Evolutionary conservation across 2,113 vertebrate genomes (phyloP), one percentile per base, ranked within the genome.

Genomic region (Podilymbus podiceps): DNA sequence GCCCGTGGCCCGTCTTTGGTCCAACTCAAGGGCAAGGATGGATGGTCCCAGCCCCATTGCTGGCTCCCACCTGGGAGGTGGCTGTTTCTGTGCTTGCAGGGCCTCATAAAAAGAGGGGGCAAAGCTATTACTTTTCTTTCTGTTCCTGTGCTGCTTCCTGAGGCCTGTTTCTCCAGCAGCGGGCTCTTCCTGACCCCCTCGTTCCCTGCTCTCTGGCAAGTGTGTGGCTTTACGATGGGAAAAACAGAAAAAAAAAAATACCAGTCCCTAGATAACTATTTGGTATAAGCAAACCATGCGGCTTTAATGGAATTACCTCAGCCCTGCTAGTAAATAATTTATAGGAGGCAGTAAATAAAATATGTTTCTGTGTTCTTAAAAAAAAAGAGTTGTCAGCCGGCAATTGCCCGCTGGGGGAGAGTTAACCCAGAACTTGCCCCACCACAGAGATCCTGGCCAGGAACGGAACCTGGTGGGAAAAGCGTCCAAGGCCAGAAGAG

Each of bases 341-440:
- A 98, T 97, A 96, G 97, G 95, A 95, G 91, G 95, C 91, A 97
- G 98, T 98, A 98, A 98, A 98, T 98, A 98, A 98, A 98, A 97
- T 97, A 97, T 95, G 89, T 95, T 97, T 97, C 88, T 96, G 85
- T 90, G 94, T 87, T 90, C 60, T 88, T 52, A 38, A 87, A 79
- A 66, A 55, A 92, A 42, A 95, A 87, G n/a, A 90, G 73, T 94
- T 97, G 91, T 96, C 77, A 93, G 90, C 84, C 9, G n/a, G 94
- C 91, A 94, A 97, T 72, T 22, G 28, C 77, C 80, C 30, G 6
- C 83, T 40, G 78, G 5, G 88, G 88, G 69, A 63, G 81, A 17
- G 44, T 94, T 96, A 97, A 96, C 63, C 55, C 88, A 60, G 53
- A 94, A 88, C 82, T 14, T 81, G 96, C 47, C 91, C 90, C 19